A percentile compares a stretch with the other conserved stretches of the same genome.
phyloP scores from a whole-genome alignment of 2,113 vertebrate species.

The Gambusia holbrooki region DNA sequence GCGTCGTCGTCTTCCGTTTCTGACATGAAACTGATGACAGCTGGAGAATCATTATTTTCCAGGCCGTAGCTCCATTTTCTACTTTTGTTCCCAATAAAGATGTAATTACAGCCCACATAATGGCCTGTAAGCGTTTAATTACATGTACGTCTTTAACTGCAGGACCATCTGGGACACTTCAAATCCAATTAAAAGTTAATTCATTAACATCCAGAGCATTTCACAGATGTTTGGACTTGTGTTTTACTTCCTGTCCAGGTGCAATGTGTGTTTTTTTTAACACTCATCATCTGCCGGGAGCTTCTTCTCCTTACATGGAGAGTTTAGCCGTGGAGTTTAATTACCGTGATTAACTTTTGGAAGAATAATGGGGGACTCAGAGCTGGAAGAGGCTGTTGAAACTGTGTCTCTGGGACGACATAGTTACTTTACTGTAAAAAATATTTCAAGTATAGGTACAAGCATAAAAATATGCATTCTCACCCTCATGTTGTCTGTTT shows the following conservation, averaged over 20 bases:
- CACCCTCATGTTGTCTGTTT: no score
- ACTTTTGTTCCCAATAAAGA: not conserved
- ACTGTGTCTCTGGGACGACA: not conserved
- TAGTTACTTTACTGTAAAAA: no score
- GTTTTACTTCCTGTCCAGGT: not conserved
- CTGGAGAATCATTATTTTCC: not conserved
- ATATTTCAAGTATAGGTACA: no score
- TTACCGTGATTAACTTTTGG: not conserved
- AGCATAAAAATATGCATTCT: no score
- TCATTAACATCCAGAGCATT: not conserved
- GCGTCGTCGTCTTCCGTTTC: no score
- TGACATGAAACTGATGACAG: not conserved
- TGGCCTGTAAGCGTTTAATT: not conserved
- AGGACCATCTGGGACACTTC: not conserved
- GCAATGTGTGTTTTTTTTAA: not conserved
- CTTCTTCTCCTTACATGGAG: not conserved
- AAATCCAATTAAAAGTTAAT: constrained; percentile 4
- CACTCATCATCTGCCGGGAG: no score
- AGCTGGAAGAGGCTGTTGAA: not conserved
- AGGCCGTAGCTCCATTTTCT: not conserved
- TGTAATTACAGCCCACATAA: not conserved
- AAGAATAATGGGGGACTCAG: not conserved
- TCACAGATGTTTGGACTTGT: not conserved
- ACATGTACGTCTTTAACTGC: not conserved
- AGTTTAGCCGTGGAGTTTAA: not conserved